Evolutionary conservation across 2,113 vertebrate species (phyloP).

Genomic region (Nyctereutes procyonoides): DNA sequence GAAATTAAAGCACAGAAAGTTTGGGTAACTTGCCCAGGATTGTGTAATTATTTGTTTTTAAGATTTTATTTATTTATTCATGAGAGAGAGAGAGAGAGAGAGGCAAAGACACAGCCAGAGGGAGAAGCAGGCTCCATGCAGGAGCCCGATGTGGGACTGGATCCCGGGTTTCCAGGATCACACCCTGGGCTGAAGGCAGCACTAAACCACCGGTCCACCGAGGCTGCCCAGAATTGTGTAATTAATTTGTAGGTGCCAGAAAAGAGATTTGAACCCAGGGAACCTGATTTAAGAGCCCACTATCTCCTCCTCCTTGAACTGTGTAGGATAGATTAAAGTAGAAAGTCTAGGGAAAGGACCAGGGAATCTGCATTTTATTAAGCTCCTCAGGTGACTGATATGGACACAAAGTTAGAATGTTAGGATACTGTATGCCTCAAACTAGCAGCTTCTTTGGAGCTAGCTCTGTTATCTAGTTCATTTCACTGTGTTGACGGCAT

Average conservation of each 20-base stretch:
- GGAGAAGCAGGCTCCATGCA: too few relatives aligned
- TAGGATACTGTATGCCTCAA: neutral
- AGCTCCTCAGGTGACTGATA: neutral
- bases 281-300: neutral
- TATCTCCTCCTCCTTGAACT: neutral
- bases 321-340: neutral
- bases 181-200: too few relatives aligned
- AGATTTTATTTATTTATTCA: too few relatives aligned
- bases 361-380: neutral
- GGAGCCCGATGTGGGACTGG: too few relatives aligned
- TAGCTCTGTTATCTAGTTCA: neutral
- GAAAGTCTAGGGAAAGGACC: neutral
- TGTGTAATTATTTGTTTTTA: neutral
- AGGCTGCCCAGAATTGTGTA: neutral
- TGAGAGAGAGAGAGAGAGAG: too few relatives aligned
- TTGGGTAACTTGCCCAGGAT: neutral
- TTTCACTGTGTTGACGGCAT: neutral
- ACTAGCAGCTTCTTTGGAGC: neutral
- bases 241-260: constrained; percentile 4
- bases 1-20: neutral
- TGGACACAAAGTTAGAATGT: neutral
- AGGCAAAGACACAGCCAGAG: too few relatives aligned
- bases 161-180: too few relatives aligned
- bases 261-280: neutral
- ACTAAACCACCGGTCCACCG: too few relatives aligned